Conservation (phyloP, 1,140 invertebrate species). For the Penaeus japonicus region DNA sequence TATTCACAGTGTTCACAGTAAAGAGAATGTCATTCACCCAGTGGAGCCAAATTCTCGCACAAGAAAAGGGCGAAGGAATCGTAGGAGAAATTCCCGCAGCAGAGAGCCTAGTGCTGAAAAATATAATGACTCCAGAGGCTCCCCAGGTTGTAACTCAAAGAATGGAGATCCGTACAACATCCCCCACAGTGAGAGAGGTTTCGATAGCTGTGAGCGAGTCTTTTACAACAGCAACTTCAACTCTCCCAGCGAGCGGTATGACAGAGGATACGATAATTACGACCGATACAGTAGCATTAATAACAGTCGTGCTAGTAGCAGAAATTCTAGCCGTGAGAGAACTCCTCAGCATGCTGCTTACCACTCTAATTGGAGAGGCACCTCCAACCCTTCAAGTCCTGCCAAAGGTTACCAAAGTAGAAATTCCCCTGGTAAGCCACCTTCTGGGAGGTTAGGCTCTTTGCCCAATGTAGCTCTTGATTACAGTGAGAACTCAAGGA, state of each 20-base stretch:
- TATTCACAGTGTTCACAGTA: slow-evolving; percentile 56
- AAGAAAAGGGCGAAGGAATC: slow-evolving; percentile 32
- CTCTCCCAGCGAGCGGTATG: slow-evolving; percentile 23
- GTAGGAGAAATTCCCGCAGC: slow-evolving; percentile 42
- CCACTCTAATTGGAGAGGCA: slow-evolving; percentile 32
- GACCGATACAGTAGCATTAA: slow-evolving; percentile 50
- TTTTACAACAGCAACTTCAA: slow-evolving; percentile 49
- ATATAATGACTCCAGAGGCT: not conserved
- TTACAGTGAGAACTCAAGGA: slow-evolving; percentile 15
- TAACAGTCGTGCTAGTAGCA: slow-evolving; percentile 45
- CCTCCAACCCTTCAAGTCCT: slow-evolving; percentile 28
- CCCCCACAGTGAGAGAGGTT: slow-evolving; percentile 17
- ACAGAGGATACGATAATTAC: slow-evolving; percentile 47
- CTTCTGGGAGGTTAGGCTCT: slow-evolving; percentile 41
- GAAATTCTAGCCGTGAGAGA: slow-evolving; percentile 40
- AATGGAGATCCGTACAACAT: slow-evolving; percentile 9
- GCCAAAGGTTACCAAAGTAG: slow-evolving; percentile 25
- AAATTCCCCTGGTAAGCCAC: slow-evolving; percentile 36
- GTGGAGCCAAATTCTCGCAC: slow-evolving; percentile 35
- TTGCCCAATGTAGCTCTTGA: slow-evolving; percentile 44
- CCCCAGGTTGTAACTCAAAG: not conserved
- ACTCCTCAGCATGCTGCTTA: slow-evolving; percentile 35
- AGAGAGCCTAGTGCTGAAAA: slow-evolving; percentile 40
- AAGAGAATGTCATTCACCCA: slow-evolving; percentile 55
- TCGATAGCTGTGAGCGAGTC: slow-evolving; percentile 41